Percentiles rank a stretch among this genome's conserved stretches.
phyloP scores from a whole-genome alignment of 2,797 vertebrate species.

The Anniella stebbinsi region DNA sequence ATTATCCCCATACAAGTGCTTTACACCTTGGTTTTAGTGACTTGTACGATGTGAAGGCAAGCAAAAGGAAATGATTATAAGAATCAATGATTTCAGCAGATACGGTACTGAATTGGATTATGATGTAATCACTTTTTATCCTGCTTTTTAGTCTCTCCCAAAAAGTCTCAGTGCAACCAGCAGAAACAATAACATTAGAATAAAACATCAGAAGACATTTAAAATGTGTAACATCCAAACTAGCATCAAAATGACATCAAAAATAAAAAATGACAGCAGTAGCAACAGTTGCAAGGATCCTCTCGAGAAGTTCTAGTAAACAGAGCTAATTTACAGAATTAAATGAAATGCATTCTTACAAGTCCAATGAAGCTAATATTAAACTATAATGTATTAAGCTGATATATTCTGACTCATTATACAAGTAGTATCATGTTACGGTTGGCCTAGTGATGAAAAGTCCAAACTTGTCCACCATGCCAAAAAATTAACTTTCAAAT shows the following conservation, averaged over 20 bases:
- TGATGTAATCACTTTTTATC: not conserved
- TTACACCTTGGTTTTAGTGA: not conserved
- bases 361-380: conserved; percentile 40
- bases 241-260: not conserved
- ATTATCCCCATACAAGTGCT: not conserved
- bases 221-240: not conserved
- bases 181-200: not conserved
- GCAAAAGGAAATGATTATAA: not conserved
- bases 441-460: not conserved
- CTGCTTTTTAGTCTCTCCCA: not conserved
- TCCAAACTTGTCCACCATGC: not conserved
- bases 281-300: not conserved
- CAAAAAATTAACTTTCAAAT: not conserved
- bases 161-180: not conserved
- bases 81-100: conserved; percentile 41
- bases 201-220: not conserved
- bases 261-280: not conserved
- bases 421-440: not conserved
- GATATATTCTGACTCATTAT: not conserved
- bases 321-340: conserved; percentile 33
- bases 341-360: conserved; percentile 28
- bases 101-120: not conserved
- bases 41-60: not conserved
- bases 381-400: conserved; percentile 29
- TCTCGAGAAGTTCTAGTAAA: not conserved